A percentile compares a stretch with the other conserved stretches of the same genome.
phyloP scores from a whole-genome alignment of 2,113 vertebrate genomes.

The Agapornis roseicollis region DNA sequence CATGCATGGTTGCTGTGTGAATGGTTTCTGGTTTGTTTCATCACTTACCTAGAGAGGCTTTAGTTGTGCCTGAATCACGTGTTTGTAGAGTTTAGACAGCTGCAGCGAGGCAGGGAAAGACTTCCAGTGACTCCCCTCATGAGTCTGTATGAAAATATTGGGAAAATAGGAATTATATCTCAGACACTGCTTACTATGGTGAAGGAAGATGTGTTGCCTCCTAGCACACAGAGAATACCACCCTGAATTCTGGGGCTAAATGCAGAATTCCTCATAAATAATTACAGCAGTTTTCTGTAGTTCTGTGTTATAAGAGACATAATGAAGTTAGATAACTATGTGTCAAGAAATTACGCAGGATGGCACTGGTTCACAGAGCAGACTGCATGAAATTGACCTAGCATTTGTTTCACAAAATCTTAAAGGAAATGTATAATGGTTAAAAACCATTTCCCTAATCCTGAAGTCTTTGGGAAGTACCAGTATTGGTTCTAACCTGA shows the following conservation, averaged over 20 bases:
- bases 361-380: neutral
- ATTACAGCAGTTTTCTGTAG: neutral
- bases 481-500: neutral
- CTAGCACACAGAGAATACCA: neutral
- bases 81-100: conserved; percentile 23
- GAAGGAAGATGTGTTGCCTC: neutral
- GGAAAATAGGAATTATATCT: neutral
- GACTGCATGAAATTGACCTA: neutral
- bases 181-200: neutral
- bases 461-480: neutral
- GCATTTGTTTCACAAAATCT: neutral
- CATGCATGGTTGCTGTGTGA: neutral
- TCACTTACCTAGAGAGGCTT: neutral
- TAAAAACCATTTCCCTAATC: neutral
- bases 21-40: neutral
- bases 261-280: neutral
- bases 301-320: neutral
- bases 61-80: neutral
- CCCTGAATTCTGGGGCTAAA: neutral
- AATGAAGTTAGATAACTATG: neutral
- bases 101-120: neutral
- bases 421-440: neutral
- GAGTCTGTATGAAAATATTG: neutral
- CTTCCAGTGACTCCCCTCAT: neutral
- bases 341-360: neutral